Percentiles rank a stretch among this genome's conserved stretches.
These are phyloP conservation scores for Echeneis naucrates DNA, from an alignment of 2,797 vertebrate species.

Conservation along the genomic window DNA sequence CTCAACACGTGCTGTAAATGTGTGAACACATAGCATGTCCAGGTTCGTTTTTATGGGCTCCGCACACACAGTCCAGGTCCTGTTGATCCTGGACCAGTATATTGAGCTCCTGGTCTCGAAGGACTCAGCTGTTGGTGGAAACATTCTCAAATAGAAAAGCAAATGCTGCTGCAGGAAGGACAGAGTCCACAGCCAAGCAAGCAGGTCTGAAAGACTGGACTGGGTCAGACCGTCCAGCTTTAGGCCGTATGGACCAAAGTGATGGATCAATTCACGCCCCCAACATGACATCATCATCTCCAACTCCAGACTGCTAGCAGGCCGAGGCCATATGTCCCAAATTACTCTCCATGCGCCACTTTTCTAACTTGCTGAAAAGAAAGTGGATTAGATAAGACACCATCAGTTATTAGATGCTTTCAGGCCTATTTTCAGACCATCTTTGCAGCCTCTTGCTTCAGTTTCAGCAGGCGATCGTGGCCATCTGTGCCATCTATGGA, in stretches of 20 bases:
- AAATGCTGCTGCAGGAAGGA: slow-evolving; percentile 13
- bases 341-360: not conserved
- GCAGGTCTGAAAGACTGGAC: too few species aligned
- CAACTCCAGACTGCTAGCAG: not conserved
- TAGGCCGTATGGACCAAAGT: not conserved
- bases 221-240: too few species aligned
- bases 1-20: slow-evolving; percentile 36
- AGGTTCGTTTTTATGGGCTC: slow-evolving; percentile 56
- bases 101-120: slow-evolving; percentile 46
- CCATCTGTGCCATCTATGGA: slow-evolving; percentile 36
- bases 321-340: not conserved
- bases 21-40: slow-evolving; percentile 21
- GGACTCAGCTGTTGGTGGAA: slow-evolving; percentile 21
- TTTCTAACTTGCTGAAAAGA: not conserved
- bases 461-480: not conserved
- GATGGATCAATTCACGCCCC: not conserved
- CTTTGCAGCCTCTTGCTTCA: slow-evolving; percentile 8
- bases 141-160: slow-evolving; percentile 23
- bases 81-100: slow-evolving; percentile 55
- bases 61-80: slow-evolving; percentile 47
- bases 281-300: not conserved
- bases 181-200: not conserved
- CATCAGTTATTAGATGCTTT: slow-evolving; percentile 1
- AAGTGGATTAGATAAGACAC: not conserved
- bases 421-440: slow-evolving; percentile 4